Percentiles rank a stretch among this genome's conserved stretches.
phyloP scores from a whole-genome alignment of 1,140 invertebrate species.

The Calosoma granatense region DNA sequence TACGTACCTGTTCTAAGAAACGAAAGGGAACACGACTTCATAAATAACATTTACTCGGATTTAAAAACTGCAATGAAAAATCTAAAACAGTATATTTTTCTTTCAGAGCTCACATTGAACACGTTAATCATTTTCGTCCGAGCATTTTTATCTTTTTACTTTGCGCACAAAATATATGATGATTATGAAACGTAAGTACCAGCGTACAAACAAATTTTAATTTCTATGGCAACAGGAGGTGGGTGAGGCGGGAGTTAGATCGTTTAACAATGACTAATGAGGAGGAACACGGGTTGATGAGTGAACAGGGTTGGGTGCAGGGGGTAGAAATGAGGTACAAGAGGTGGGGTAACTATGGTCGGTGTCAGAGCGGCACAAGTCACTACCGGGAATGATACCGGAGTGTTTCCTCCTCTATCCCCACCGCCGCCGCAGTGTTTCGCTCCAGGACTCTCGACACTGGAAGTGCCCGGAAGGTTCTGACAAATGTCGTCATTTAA shows the following conservation, averaged over 20 bases:
- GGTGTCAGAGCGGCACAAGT: background rate
- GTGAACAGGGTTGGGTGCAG: too few relatives aligned
- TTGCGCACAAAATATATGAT: constrained; percentile 4
- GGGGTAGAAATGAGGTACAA: background rate
- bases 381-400: background rate
- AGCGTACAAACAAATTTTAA: constrained; percentile 7
- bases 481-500: background rate
- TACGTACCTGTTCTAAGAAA: too few relatives aligned
- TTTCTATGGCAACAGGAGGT: constrained; percentile 1
- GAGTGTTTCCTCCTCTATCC: too few relatives aligned
- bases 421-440: too few relatives aligned
- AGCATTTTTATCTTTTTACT: constrained; percentile 4
- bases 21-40: too few relatives aligned
- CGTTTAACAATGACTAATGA: constrained; percentile 5
- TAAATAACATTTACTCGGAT: constrained; percentile 3
- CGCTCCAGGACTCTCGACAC: background rate
- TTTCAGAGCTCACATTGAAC: background rate
- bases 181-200: constrained; percentile 2
- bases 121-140: constrained; percentile 6
- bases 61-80: constrained; percentile 4
- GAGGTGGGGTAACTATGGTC: background rate
- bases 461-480: background rate
- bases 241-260: too few relatives aligned
- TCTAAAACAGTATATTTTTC: constrained; percentile 9
- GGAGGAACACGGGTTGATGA: too few relatives aligned